A percentile compares a stretch with the other conserved stretches of the same genome.
Evolutionary conservation across 2,113 vertebrate genomes (phyloP).

Genomic region (Mirounga angustirostris): DNA sequence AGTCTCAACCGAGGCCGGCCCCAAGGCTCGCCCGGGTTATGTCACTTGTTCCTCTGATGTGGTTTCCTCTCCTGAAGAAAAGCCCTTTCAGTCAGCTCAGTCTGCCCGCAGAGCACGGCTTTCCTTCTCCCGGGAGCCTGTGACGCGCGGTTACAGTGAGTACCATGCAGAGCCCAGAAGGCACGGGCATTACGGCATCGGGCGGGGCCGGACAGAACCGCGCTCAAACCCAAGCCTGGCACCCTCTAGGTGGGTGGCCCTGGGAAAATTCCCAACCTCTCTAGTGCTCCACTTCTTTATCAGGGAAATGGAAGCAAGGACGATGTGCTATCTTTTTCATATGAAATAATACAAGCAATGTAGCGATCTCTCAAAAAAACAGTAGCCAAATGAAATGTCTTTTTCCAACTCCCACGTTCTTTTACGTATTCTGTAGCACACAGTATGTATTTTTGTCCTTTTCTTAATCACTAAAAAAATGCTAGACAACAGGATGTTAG

Average conservation of each 20-base stretch:
- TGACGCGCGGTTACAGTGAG: rapidly evolving
- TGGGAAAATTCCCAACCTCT: neutral
- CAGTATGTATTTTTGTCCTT: neutral
- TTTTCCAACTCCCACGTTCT: neutral
- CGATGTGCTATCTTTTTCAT: neutral
- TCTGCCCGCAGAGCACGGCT: neutral
- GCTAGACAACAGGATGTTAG: neutral
- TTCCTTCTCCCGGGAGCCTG: neutral
- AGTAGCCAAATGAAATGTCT: neutral
- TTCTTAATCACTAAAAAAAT: neutral
- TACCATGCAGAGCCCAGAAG: rapidly evolving
- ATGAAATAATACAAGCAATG: neutral
- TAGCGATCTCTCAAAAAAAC: neutral
- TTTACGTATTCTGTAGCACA: neutral
- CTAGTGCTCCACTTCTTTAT: neutral
- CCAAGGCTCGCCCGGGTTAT: neutral
- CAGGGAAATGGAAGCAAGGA: neutral
- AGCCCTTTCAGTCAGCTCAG: slow-evolving; percentile 10
- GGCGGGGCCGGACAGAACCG: neutral
- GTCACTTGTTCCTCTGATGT: neutral
- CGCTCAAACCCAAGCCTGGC: neutral
- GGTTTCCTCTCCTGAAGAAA: slow-evolving; percentile 49
- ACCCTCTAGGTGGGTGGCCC: neutral
- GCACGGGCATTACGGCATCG: rapidly evolving
- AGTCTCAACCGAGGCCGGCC: neutral